Percentiles rank a stretch among this genome's conserved stretches.
phyloP scores from a whole-genome alignment of 2,113 vertebrate species.

The Corythornis cristatus region DNA sequence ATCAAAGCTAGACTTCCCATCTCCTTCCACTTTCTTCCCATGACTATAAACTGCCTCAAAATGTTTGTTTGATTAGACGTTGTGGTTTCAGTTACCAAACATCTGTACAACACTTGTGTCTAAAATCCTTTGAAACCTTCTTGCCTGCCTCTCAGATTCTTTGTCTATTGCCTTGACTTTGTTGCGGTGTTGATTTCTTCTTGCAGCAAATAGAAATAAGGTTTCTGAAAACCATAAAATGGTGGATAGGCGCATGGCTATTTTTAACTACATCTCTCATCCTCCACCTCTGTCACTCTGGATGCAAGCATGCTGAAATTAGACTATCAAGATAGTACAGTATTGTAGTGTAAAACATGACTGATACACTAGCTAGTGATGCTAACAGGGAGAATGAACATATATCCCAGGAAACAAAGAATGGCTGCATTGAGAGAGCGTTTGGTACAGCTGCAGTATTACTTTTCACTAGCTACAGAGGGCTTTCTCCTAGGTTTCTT shows the following conservation, averaged over 20 bases:
- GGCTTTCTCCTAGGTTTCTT: neutral
- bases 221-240: neutral
- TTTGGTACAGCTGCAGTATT: neutral
- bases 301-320: neutral
- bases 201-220: neutral
- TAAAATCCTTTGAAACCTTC: conserved; percentile 43
- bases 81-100: conserved; percentile 50
- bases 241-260: neutral
- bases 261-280: neutral
- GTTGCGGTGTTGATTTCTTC: neutral
- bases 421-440: rapidly evolving
- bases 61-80: conserved; percentile 56
- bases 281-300: neutral
- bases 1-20: conserved; percentile 46
- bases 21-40: conserved; percentile 48
- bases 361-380: neutral
- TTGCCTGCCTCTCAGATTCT: neutral
- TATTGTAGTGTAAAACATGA: neutral
- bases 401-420: neutral
- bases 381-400: neutral
- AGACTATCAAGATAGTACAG: neutral
- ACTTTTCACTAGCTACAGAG: neutral
- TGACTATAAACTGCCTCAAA: conserved; percentile 34
- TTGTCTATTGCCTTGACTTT: neutral
- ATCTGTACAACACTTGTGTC: conserved; percentile 58